Conservation (phyloP, 2,888 invertebrate genomes). For the Andrena dorsata region DNA sequence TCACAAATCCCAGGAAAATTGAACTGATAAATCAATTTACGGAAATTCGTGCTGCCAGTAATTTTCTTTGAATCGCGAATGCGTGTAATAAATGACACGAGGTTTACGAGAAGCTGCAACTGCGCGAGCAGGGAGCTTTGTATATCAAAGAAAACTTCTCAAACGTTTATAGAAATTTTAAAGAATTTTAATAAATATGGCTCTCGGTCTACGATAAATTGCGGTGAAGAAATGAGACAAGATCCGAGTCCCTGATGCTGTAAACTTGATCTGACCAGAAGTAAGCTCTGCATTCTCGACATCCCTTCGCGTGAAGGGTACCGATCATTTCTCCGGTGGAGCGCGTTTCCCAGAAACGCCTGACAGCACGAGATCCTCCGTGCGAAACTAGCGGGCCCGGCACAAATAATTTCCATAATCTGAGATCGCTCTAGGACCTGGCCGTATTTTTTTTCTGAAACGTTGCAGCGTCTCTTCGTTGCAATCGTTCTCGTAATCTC, state of each 20-base stretch:
- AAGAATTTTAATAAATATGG: not conserved
- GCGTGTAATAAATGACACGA: too few relatives aligned
- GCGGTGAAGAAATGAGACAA: not conserved
- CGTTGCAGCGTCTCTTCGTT: conserved; percentile 42
- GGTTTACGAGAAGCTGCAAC: too few relatives aligned
- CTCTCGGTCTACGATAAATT: not conserved
- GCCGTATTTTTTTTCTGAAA: conserved; percentile 61
- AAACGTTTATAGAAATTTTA: not conserved
- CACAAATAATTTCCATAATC: conserved; percentile 70
- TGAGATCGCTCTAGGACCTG: conserved; percentile 66
- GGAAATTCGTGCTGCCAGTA: not conserved
- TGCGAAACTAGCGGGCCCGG: conserved; percentile 30
- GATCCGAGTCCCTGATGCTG: not conserved
- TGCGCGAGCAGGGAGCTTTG: not conserved
- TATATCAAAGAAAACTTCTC: not conserved
- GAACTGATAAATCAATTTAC: not conserved
- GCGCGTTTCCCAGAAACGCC: conserved; percentile 53
- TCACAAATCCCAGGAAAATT: not conserved
- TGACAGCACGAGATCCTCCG: conserved; percentile 40
- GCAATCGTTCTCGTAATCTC: conserved; percentile 62
- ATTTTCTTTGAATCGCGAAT: too few relatives aligned
- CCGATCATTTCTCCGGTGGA: conserved; percentile 44
- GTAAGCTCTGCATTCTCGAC: conserved; percentile 27
- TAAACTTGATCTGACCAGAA: conserved; percentile 16
- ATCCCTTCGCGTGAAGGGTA: conserved; percentile 31